Evolutionary conservation across 2,888 invertebrate species (phyloP).

Genomic region (Dysmachus trigonus): DNA sequence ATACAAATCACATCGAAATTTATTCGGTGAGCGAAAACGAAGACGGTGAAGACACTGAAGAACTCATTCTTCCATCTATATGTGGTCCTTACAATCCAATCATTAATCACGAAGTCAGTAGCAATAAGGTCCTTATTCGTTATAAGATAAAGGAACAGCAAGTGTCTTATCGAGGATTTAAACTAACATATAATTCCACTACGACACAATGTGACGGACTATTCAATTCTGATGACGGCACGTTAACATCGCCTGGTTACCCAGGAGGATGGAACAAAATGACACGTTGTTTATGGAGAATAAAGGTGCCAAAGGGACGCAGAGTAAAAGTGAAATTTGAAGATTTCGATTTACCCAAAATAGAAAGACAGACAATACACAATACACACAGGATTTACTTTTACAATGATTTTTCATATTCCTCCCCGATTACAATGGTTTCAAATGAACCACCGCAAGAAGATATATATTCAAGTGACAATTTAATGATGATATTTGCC

Average conservation of each 20-base stretch:
- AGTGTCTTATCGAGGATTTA: constrained; percentile 69
- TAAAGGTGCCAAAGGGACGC: constrained; percentile 71
- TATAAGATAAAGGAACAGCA: constrained; percentile 66
- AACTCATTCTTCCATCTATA: constrained; percentile 48
- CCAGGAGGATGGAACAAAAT: constrained; percentile 65
- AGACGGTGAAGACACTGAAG: neutral
- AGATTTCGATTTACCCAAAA: constrained; percentile 64
- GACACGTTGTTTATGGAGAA: constrained; percentile 74
- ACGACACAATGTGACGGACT: constrained; percentile 59
- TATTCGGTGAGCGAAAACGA: constrained; percentile 48
- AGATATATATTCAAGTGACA: constrained; percentile 69
- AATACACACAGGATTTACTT: neutral
- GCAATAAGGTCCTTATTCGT: constrained; percentile 66
- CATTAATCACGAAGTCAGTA: constrained; percentile 60
- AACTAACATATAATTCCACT: constrained; percentile 68
- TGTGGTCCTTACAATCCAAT: constrained; percentile 63
- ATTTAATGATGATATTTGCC: constrained; percentile 70
- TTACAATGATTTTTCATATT: neutral
- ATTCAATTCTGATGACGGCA: constrained; percentile 68
- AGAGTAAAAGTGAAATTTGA: constrained; percentile 70
- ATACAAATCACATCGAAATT: constrained; percentile 62
- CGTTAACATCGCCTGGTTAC: constrained; percentile 77
- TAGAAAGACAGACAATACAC: neutral
- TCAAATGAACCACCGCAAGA: neutral
- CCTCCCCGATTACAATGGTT: neutral